phyloP scores from a whole-genome alignment of 2,113 vertebrate species.

The Leiothrix lutea region DNA sequence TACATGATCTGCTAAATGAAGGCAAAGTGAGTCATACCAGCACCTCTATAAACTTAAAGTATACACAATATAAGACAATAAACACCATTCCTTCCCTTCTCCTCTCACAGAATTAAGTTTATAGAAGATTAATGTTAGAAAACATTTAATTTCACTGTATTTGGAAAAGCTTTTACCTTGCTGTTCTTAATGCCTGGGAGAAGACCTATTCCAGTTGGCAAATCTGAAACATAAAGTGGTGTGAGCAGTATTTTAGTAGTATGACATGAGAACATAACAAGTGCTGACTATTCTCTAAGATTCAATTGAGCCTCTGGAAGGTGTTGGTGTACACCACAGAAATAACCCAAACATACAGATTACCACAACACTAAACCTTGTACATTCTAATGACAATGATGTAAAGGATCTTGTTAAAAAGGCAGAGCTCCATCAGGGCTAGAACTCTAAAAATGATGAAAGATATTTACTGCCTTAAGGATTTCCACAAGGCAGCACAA shows the following conservation, averaged over 20 bases:
- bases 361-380: background rate
- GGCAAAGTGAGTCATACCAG: background rate
- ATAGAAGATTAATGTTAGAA: background rate
- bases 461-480: background rate
- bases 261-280: background rate
- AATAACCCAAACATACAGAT: background rate
- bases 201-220: slow-evolving; percentile 71
- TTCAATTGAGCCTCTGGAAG: background rate
- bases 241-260: background rate
- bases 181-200: slow-evolving; percentile 67
- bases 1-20: background rate
- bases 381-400: background rate
- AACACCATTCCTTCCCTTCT: background rate
- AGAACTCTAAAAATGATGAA: background rate
- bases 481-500: background rate
- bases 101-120: background rate
- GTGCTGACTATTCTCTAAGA: background rate
- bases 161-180: slow-evolving; percentile 57
- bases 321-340: background rate
- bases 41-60: background rate
- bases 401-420: background rate
- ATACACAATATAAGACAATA: fast-evolving
- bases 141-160: background rate
- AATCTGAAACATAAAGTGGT: slow-evolving; percentile 66
- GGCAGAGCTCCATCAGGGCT: background rate